Base-by-base conservation (phyloP, 2,113 vertebrate species). In the Cyprinodon variegatus region DNA sequence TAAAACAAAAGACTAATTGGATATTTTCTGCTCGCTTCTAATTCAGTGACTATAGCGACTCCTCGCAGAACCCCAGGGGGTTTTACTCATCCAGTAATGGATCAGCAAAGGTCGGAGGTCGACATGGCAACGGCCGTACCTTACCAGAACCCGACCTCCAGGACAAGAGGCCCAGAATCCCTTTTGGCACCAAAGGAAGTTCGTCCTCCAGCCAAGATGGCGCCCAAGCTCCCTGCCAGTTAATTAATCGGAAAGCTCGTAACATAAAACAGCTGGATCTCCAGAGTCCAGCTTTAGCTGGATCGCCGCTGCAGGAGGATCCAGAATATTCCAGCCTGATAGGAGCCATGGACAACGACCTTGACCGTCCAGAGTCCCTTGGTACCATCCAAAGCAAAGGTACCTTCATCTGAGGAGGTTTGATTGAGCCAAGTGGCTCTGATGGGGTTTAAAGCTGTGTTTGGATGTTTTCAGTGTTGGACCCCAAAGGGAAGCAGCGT, bases 331-430 rank as follows among this genome's bases (percentile, higher is more conserved):
- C 92, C n/a, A 96, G 92, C 86, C 96, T 99, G 66, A 91, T 98
- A 88, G 96, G 96, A 90, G 95, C 96, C 83, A 98, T 99, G 97
- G 98, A 99, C 91, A 97, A 96, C 83, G 98, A 99, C 92, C 95
- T 97, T 50, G 96, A 98, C 75, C 95, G 96, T 74, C 96, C 96
- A 5, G 96, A 97, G 71, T 46, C 90, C 0, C 83, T 89, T 5
- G 22, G 73, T 36, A 62, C 70, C 65, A 82, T 93, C 74, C 97
- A 97, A 91, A 96, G 80, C 91, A 98, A 98, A 97, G 97, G 98
- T 99, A 95, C 88, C 41, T 6, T 6, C 37, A 2, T 62, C 13
- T 12, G n/a, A 50, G 20, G 36, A 12, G 4, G 13, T 12, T 48
- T 38, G 6, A 1, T 4, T 36, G 37, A 39, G 15, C 3, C 41